phyloP scores from a whole-genome alignment of 2,797 vertebrate genomes.

The Gymnoscopelus braueri region DNA sequence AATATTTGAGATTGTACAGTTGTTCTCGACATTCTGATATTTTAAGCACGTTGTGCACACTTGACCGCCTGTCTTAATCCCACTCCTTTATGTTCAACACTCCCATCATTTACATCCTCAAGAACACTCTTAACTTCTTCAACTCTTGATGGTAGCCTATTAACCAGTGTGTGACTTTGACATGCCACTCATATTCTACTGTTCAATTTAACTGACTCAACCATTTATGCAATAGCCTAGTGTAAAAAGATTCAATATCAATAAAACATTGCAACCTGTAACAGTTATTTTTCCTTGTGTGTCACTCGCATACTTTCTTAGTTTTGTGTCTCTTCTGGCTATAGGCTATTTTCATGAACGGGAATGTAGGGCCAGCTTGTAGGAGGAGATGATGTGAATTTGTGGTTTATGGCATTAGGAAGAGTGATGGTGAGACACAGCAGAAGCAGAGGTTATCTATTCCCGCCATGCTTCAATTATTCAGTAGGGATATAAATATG shows the following conservation, averaged over 20 bases:
- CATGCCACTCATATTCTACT: conserved; percentile 19
- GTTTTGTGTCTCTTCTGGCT: not conserved
- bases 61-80: conserved; percentile 23
- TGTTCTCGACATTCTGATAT: conserved; percentile 23
- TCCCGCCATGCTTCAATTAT: conserved; percentile 70
- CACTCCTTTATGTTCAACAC: conserved; percentile 25
- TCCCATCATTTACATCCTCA: conserved; percentile 11
- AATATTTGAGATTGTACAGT: conserved; percentile 61
- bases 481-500: conserved; percentile 73
- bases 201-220: conserved; percentile 14
- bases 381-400: not conserved
- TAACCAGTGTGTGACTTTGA: conserved; percentile 21
- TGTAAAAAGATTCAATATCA: conserved; percentile 42
- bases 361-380: too few relatives aligned
- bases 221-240: conserved; percentile 42
- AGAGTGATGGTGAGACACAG: conserved; percentile 17
- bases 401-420: conserved; percentile 18
- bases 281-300: conserved; percentile 14
- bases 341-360: not conserved
- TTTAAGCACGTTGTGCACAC: not conserved
- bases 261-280: conserved; percentile 56
- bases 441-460: conserved; percentile 50
- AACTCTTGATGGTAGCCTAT: not conserved
- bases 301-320: not conserved
- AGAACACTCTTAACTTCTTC: conserved; percentile 8